Conservation (phyloP, 2,888 invertebrate genomes). For the Epistrophe eligans region DNA sequence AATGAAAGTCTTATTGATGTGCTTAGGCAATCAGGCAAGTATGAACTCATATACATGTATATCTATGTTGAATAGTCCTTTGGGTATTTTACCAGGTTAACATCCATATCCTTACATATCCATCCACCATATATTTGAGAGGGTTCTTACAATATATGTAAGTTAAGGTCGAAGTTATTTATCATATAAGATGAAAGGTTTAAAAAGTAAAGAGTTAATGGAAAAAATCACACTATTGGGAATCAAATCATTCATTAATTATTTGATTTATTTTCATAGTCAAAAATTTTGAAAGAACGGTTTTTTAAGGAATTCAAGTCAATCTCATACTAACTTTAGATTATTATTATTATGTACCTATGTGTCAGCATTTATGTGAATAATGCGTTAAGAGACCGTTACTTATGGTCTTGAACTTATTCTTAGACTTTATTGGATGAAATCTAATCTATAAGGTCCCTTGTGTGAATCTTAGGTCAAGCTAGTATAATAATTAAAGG, state of each 20-base stretch:
- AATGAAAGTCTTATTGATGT: constrained; percentile 33
- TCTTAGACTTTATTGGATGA: too few relatives aligned
- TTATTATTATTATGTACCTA: too few relatives aligned
- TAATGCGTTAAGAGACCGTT: too few relatives aligned
- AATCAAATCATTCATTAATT: constrained; percentile 32
- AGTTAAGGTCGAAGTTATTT: constrained; percentile 33
- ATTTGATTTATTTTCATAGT: constrained; percentile 4
- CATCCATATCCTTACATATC: neutral
- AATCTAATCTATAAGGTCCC: too few relatives aligned
- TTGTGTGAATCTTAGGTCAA: too few relatives aligned
- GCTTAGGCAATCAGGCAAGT: constrained; percentile 44
- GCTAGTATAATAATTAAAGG: too few relatives aligned
- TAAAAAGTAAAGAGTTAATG: constrained; percentile 31
- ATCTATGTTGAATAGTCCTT: constrained; percentile 37
- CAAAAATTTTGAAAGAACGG: neutral
- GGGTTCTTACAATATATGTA: neutral
- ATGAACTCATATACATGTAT: neutral
- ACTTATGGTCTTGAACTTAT: too few relatives aligned
- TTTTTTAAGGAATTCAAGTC: neutral
- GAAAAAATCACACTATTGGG: constrained; percentile 41
- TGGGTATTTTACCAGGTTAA: neutral
- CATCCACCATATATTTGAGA: neutral
- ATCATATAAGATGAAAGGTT: constrained; percentile 24
- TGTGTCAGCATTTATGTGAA: too few relatives aligned
- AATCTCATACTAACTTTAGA: too few relatives aligned